Conservation (phyloP, 2,797 vertebrate species). For the Miichthys miiuy region DNA sequence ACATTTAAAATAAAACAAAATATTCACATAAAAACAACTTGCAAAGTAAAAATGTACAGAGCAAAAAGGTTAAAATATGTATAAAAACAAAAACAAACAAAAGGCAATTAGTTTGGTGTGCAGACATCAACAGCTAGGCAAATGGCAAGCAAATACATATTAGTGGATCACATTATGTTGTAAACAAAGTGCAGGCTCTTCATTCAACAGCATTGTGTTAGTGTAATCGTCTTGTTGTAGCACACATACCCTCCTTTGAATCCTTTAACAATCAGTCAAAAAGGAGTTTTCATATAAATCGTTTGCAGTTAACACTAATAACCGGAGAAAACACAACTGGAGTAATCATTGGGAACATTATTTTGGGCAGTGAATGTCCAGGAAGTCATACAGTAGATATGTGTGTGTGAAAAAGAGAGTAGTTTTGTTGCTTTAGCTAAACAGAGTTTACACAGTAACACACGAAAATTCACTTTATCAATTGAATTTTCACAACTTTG, state of each 20-base stretch:
- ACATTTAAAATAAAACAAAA: slow-evolving; percentile 62
- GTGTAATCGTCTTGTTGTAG: slow-evolving; percentile 50
- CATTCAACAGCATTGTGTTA: slow-evolving; percentile 71
- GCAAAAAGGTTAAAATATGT: slow-evolving; percentile 49
- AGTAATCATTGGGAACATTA: not conserved
- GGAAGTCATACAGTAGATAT: not conserved
- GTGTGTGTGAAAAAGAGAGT: slow-evolving; percentile 12
- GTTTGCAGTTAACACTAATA: not conserved
- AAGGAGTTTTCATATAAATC: not conserved
- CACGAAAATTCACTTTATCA: slow-evolving; percentile 19
- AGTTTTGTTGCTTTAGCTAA: slow-evolving; percentile 15
- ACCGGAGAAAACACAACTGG: slow-evolving; percentile 5
- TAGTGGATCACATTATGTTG: slow-evolving; percentile 63
- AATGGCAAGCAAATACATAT: slow-evolving; percentile 51
- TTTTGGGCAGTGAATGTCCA: slow-evolving; percentile 13
- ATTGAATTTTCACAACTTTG: slow-evolving; percentile 49
- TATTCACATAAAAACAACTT: slow-evolving; percentile 69
- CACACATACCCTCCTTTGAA: slow-evolving; percentile 11
- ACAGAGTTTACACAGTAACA: slow-evolving; percentile 5
- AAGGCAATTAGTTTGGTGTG: slow-evolving; percentile 47
- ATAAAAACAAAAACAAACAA: not conserved
- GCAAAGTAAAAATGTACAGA: slow-evolving; percentile 61
- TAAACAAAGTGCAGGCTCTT: slow-evolving; percentile 89
- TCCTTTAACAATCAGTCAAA: slow-evolving; percentile 7
- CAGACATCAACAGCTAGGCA: slow-evolving; percentile 49